Conservation (phyloP, 2,113 vertebrate species). For the Elachura formosa region DNA sequence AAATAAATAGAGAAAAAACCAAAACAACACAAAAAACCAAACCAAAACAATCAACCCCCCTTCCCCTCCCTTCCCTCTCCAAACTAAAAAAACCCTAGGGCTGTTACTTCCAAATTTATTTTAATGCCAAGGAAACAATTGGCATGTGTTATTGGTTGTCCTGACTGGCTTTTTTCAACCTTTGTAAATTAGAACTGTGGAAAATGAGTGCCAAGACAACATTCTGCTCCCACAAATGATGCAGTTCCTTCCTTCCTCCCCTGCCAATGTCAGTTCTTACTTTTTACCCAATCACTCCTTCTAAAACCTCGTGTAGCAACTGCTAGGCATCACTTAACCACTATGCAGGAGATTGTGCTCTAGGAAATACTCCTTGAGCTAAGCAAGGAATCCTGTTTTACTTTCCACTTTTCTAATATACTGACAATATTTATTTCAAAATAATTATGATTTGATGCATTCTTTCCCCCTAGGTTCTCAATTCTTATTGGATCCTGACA, state of each 20-base stretch:
- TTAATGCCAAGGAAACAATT: not conserved
- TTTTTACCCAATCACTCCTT: not conserved
- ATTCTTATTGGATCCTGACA: not conserved
- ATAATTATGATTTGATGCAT: not conserved
- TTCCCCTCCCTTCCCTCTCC: no score
- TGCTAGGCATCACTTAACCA: not conserved
- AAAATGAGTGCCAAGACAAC: not conserved
- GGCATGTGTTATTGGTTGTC: not conserved
- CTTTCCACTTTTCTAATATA: not conserved
- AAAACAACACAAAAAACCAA: no score
- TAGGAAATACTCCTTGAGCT: not conserved
- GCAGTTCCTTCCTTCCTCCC: not conserved
- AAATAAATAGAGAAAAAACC: not conserved
- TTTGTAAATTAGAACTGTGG: not conserved
- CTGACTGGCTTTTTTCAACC: not conserved
- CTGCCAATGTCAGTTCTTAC: not conserved
- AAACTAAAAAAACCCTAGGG: not conserved
- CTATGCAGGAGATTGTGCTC: not conserved
- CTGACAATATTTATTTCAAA: not conserved
- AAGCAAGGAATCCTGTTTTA: not conserved
- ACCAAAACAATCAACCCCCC: fast-evolving
- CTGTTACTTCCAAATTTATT: not conserved
- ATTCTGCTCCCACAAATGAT: not conserved
- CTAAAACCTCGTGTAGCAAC: not conserved
- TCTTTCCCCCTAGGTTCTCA: not conserved